A percentile compares a stretch with the other conserved stretches of the same genome.
Evolutionary conservation across 2,888 invertebrate genomes (phyloP).

Genomic region (Lithosia quadra): DNA sequence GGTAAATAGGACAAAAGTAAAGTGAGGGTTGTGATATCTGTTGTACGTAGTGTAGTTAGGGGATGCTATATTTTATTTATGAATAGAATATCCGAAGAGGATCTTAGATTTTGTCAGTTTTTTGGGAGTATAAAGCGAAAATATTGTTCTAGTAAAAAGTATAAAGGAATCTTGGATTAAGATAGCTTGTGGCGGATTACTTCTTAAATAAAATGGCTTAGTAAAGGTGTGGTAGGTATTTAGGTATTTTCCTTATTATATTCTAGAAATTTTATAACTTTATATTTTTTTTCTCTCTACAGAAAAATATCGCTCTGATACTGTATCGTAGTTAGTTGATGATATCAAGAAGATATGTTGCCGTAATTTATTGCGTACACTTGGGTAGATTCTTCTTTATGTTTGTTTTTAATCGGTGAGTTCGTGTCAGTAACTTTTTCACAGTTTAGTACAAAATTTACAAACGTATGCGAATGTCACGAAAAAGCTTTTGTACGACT

Average conservation of each 20-base stretch:
- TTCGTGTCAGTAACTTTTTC: too few species aligned
- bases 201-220: background rate
- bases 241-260: background rate
- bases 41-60: constrained; percentile 17
- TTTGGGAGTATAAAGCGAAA: background rate
- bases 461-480: too few species aligned
- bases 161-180: background rate
- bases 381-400: too few species aligned
- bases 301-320: background rate
- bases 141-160: background rate
- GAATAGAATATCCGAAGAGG: constrained; percentile 8
- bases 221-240: background rate
- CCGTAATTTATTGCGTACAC: too few species aligned
- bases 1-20: constrained; percentile 40
- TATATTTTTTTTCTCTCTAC: background rate
- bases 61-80: constrained; percentile 6
- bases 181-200: background rate
- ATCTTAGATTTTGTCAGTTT: background rate
- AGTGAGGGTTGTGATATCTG: constrained; percentile 14
- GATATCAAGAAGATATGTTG: background rate
- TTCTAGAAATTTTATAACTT: constrained; percentile 1
- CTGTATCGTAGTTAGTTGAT: too few species aligned
- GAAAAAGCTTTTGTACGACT: too few species aligned
- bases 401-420: too few species aligned
- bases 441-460: too few species aligned